These are phyloP conservation scores for Lerema accius DNA, from an alignment of 1,140 invertebrate species.

Conservation along the genomic window DNA sequence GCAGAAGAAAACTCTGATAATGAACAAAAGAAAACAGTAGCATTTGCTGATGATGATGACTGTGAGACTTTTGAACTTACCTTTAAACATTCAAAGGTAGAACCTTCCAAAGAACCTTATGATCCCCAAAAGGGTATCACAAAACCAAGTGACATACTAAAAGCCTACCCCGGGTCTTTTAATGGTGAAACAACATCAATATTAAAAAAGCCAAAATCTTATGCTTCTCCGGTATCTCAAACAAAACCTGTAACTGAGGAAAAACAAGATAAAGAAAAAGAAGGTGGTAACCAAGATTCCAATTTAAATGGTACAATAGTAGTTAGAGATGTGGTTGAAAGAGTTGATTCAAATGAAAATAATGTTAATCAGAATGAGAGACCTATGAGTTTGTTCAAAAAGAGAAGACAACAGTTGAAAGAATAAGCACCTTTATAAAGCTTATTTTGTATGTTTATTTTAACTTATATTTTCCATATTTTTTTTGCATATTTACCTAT, in stretches of 20 bases:
- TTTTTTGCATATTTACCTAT: too few relatives aligned
- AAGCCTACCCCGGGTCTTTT: conserved; percentile 55
- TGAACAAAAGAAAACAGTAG: conserved; percentile 57
- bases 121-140: conserved; percentile 54
- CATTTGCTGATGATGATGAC: conserved; percentile 71
- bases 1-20: conserved; percentile 18
- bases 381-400: conserved; percentile 70
- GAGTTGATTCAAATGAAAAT: conserved; percentile 37
- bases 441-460: too few relatives aligned
- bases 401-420: conserved; percentile 58
- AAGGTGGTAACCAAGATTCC: not conserved
- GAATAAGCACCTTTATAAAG: too few relatives aligned
- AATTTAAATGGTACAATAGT: conserved; percentile 50
- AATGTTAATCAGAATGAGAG: conserved; percentile 43
- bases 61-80: conserved; percentile 65
- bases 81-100: conserved; percentile 65
- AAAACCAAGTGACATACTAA: conserved; percentile 76
- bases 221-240: not conserved
- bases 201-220: conserved; percentile 71
- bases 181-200: conserved; percentile 65
- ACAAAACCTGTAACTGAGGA: not conserved
- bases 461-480: too few relatives aligned
- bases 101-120: conserved; percentile 48
- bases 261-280: conserved; percentile 1
- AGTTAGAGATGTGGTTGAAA: conserved; percentile 68